Percentiles rank a stretch among this genome's conserved stretches.
Conservation (phyloP, 1,140 invertebrate genomes). For the Scylla paramamosain region DNA sequence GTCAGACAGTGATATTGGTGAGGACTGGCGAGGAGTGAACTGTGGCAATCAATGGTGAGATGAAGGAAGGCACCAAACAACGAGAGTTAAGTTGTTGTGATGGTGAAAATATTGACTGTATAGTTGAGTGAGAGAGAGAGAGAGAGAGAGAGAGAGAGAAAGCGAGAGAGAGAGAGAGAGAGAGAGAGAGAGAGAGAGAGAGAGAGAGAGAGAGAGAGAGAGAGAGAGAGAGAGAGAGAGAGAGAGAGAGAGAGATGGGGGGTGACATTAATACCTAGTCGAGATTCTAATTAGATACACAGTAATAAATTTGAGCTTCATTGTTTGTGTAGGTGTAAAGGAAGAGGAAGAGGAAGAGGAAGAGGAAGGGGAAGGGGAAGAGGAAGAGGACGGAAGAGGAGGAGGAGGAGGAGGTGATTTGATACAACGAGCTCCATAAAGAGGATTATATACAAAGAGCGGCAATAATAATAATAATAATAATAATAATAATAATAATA, state of each 20-base stretch:
- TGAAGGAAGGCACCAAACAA: not conserved
- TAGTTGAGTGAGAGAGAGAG: not conserved
- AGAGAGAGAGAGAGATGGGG: not conserved
- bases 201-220: slow-evolving; percentile 1
- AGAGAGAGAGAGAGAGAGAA: not conserved
- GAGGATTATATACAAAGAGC: too few relatives aligned
- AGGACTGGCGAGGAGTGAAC: too few relatives aligned
- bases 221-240: not conserved
- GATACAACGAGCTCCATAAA: too few relatives aligned
- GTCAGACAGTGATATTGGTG: not conserved
- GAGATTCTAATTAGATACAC: slow-evolving; percentile 4
- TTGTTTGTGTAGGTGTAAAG: not conserved
- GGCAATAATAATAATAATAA: too few relatives aligned
- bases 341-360: not conserved
- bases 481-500: too few relatives aligned
- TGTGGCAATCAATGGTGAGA: not conserved
- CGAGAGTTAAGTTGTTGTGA: not conserved
- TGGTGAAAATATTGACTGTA: not conserved
- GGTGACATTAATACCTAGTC: not conserved
- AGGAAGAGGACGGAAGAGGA: not conserved
- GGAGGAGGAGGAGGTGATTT: too few relatives aligned
- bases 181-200: slow-evolving; percentile 14
- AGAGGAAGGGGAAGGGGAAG: not conserved
- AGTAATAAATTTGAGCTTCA: not conserved
- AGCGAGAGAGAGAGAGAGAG: not conserved